Base-by-base conservation (phyloP, 2,888 invertebrate genomes). In the Chloromyia formosa region DNA sequence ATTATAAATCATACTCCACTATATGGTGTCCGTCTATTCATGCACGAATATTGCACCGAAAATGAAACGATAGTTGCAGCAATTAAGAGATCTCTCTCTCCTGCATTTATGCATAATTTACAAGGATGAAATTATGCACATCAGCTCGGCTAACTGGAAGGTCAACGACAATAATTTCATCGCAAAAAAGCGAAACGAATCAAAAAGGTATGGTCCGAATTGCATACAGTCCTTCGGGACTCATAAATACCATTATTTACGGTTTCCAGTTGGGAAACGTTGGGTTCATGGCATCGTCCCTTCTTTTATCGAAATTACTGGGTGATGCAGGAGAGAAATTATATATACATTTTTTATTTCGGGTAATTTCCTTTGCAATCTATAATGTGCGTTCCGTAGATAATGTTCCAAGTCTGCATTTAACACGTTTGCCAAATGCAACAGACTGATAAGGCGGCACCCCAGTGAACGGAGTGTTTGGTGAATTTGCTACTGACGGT, bases 31-130 rank as follows among this genome's bases (percentile, higher is more conserved):
- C 40, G n/a, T 71, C 56, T 40, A 18, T 40, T 40, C 40, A 20
- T 20, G 1, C 27, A 60, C 23, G n/a, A 23, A n/a, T 35, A n/a
- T 23, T 14, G n/a, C 27, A 60, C 23, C 23, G 40, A 12, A 35
- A 18, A 16, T 56, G 56, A 14, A 45, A 40, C 20, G 56, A 58
- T 56, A 71, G 71, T 16, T 71, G 58, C 71, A 71, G 27, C 71
- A 71, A 71, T 71, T 71, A 71, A 71, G 58, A 71, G 71, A 71
- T 71, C 56, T 71, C 18, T 20, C 14, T n/a, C 49, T 49, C 14
- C 27, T 35, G 22, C 45, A 49, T 22, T 3, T 40, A 71, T 71
- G 58, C 58, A 71, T 42, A 71, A 71, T 58, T 58, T 58, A 71
- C 18, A 56, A 58, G 22, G 20, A 14, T 45, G 49, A 66, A 49